These are phyloP conservation scores for Cariama cristata DNA, from an alignment of 2,113 vertebrate species.

Conservation along the genomic window DNA sequence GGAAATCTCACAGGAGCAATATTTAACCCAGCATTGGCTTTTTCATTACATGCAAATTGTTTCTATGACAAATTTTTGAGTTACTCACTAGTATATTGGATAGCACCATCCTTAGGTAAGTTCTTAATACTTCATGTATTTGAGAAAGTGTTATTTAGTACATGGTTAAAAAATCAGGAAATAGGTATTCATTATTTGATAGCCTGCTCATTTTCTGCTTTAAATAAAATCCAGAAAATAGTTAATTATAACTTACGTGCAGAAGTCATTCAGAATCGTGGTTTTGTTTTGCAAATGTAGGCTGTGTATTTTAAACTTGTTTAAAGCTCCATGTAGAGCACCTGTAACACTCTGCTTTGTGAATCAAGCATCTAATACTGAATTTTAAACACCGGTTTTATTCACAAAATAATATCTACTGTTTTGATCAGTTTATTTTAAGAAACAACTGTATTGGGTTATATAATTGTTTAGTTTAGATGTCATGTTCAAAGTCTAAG, in stretches of 20 bases:
- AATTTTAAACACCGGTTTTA: background rate
- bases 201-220: background rate
- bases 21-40: constrained; percentile 92
- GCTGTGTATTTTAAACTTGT: background rate
- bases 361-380: background rate
- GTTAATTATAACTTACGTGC: background rate
- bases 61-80: constrained; percentile 82
- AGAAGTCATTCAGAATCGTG: background rate
- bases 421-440: background rate
- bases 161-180: background rate
- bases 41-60: constrained; percentile 88
- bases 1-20: constrained; percentile 88
- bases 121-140: background rate
- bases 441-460: background rate
- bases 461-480: background rate
- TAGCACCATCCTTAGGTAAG: constrained; percentile 90
- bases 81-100: constrained; percentile 87
- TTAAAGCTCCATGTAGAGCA: background rate
- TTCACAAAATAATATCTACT: background rate
- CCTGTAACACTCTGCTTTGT: background rate
- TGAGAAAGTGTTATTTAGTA: background rate
- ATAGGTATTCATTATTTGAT: background rate
- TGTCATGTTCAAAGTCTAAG: background rate
- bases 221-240: background rate
- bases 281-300: background rate